Conservation (phyloP, 2,797 vertebrate species). For the Microctenopoma stevenorrisi region DNA sequence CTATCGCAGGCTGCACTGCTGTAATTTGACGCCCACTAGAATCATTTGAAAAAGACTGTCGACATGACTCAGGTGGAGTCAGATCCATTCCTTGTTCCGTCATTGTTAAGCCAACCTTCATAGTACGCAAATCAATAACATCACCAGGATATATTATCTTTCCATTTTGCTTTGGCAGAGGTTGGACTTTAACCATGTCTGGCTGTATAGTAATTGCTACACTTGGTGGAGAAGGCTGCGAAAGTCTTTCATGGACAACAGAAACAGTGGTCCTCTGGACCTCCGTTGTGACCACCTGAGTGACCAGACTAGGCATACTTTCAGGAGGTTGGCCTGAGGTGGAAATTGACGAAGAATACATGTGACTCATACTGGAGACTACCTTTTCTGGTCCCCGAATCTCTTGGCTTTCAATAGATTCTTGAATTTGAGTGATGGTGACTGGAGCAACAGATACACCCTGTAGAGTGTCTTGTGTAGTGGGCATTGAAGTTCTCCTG, state of each 20-base stretch:
- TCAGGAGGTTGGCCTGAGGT: slow-evolving; percentile 81
- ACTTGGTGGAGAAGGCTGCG: slow-evolving; percentile 81
- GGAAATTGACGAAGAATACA: slow-evolving; percentile 86
- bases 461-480: slow-evolving; percentile 62
- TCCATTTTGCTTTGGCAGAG: slow-evolving; percentile 86
- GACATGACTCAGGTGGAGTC: slow-evolving; percentile 86
- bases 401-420: slow-evolving; percentile 85
- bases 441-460: slow-evolving; percentile 72
- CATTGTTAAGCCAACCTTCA: slow-evolving; percentile 87
- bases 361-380: slow-evolving; percentile 85
- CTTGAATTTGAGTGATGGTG: slow-evolving; percentile 82
- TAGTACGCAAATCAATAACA: slow-evolving; percentile 93
- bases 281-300: slow-evolving; percentile 87
- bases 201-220: slow-evolving; percentile 80
- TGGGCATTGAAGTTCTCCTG: slow-evolving; percentile 64
- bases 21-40: slow-evolving; percentile 87
- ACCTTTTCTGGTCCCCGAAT: slow-evolving; percentile 84
- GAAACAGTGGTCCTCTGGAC: slow-evolving; percentile 87
- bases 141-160: slow-evolving; percentile 86
- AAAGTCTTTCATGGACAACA: slow-evolving; percentile 84
- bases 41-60: slow-evolving; percentile 83
- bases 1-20: slow-evolving; percentile 91
- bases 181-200: slow-evolving; percentile 81
- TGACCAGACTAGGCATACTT: slow-evolving; percentile 80
- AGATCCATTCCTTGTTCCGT: slow-evolving; percentile 92